Conservation (phyloP, 2,888 invertebrate species). For the Psylliodes chrysocephalus region DNA sequence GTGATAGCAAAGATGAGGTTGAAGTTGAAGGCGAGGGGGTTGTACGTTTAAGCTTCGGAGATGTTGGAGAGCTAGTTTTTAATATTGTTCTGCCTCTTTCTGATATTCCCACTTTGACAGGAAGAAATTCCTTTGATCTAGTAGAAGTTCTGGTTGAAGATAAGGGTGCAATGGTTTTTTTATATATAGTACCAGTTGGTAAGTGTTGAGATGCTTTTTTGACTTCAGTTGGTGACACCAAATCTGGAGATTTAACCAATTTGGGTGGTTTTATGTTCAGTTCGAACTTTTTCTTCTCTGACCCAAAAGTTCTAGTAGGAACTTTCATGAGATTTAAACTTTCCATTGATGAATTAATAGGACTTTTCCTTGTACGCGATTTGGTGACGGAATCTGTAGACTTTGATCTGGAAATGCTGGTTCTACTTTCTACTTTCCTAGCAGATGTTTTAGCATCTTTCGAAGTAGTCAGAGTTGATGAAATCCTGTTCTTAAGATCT, state of each 20-base stretch:
- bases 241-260: conserved; percentile 66
- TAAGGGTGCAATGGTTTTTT: conserved; percentile 61
- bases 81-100: conserved; percentile 56
- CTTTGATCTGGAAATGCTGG: conserved; percentile 45
- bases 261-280: conserved; percentile 55
- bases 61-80: conserved; percentile 41
- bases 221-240: conserved; percentile 71
- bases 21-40: conserved; percentile 50
- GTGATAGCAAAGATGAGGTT: conserved; percentile 54
- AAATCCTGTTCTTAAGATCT: conserved; percentile 60
- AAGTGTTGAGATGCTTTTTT: conserved; percentile 63
- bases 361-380: conserved; percentile 42
- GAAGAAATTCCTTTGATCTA: conserved; percentile 55
- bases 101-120: conserved; percentile 63
- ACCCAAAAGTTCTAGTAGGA: conserved; percentile 66
- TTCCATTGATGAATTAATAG: conserved; percentile 36
- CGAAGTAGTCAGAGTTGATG: conserved; percentile 59
- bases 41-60: conserved; percentile 41
- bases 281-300: conserved; percentile 67
- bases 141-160: conserved; percentile 57
- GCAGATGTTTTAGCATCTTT: conserved; percentile 61
- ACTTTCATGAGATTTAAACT: conserved; percentile 30
- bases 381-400: conserved; percentile 40
- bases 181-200: conserved; percentile 58
- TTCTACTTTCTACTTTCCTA: conserved; percentile 62